phyloP scores from a whole-genome alignment of 2,888 invertebrate species.

The Thecocarcelia acutangulata region DNA sequence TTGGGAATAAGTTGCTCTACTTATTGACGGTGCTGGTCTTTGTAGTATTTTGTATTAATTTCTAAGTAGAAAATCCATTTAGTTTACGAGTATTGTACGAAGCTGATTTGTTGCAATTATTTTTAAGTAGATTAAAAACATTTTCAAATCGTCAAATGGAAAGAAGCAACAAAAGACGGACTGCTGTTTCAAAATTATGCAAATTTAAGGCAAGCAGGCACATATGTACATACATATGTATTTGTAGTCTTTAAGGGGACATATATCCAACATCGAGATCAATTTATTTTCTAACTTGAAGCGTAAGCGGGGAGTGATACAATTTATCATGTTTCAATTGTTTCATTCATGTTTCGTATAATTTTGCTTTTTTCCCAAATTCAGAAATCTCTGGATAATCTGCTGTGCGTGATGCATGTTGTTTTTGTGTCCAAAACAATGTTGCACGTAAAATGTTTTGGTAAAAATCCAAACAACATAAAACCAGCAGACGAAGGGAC shows the following conservation, averaged over 20 bases:
- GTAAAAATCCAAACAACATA: background rate
- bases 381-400: slow-evolving; percentile 64
- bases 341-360: slow-evolving; percentile 9
- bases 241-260: background rate
- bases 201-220: slow-evolving; percentile 28
- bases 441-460: slow-evolving; percentile 39
- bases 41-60: slow-evolving; percentile 8
- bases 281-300: background rate
- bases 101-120: slow-evolving; percentile 64
- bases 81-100: slow-evolving; percentile 51
- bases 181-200: slow-evolving; percentile 39
- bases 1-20: slow-evolving; percentile 23
- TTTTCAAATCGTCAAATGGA: background rate
- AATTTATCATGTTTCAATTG: slow-evolving; percentile 16
- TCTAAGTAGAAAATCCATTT: slow-evolving; percentile 40
- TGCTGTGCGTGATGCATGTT: slow-evolving; percentile 62
- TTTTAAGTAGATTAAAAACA: slow-evolving; percentile 55
- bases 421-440: slow-evolving; percentile 36
- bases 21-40: slow-evolving; percentile 13
- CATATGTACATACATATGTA: too few relatives aligned
- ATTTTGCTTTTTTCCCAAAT: slow-evolving; percentile 19
- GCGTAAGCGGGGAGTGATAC: slow-evolving; percentile 37
- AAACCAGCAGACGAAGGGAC: slow-evolving; percentile 52
- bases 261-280: background rate
- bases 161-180: background rate